Evolutionary conservation across 2,797 vertebrate species (phyloP), one percentile per base, ranked within the genome.

Genomic region (Aeoliscus strigatus): DNA sequence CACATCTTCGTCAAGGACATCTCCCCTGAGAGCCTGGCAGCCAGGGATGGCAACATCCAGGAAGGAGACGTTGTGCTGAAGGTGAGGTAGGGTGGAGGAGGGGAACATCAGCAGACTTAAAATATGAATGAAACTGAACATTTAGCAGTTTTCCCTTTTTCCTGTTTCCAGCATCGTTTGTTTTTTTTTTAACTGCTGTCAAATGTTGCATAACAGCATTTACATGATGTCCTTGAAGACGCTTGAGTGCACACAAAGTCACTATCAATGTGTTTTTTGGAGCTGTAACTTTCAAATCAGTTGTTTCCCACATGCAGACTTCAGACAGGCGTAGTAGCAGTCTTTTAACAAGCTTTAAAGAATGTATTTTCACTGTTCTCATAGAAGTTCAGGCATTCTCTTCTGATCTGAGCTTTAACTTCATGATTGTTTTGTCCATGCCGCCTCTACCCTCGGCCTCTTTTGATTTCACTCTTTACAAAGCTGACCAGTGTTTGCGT

Each of bases 1-100:
- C 96, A 99, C 83, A 99, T 98, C 84, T 99, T 98, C 82, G 95
- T 98, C 70, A 99, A 99, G 86, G 96, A 99, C 87, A 99, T 99
- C 81, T 98, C 94, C 27, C 94, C 94, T n/a, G 96, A 99, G 67
- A 97, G 96, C 79, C 87, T 99, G 82, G 96, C 96, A 64, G 96
- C 96, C 70, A 88, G 93, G 83, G 96, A 98, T 36, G 96, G 96
- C 78, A 99, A 96, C 83, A 98, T 99, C 83, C 96, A 98, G 85
- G 96, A 99, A 86, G 96, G 96, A 51, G 96, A 99, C 63, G 94
- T 99, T 57, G 96, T 99, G 26, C 81, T 99, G 57, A 99, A 99
- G 93, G 96, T 98, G 87, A 81, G 73, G 4, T 15, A 10, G 10
- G 2, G 24, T 6, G 17, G 24, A 17, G 7, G 37, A 14, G 26